These are phyloP conservation scores for Megastigmus dorsalis DNA, from an alignment of 2,888 invertebrate genomes.

Conservation along the genomic window DNA sequence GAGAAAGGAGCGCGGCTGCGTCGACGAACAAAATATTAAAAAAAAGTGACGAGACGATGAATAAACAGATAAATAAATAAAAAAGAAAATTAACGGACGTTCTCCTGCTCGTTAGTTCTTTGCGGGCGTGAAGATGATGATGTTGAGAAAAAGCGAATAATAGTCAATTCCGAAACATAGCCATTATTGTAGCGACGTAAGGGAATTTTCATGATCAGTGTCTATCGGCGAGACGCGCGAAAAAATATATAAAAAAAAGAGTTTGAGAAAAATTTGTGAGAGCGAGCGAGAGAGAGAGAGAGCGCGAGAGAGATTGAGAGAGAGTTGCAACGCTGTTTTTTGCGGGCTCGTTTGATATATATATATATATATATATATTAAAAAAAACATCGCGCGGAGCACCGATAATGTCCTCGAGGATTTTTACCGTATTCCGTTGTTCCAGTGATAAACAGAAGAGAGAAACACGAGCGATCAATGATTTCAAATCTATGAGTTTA, in stretches of 20 bases:
- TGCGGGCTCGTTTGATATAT: constrained; percentile 44
- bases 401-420: constrained; percentile 26
- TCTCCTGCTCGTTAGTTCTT: constrained; percentile 18
- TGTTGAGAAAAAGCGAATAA: constrained; percentile 8
- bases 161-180: constrained; percentile 54
- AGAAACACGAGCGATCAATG: no score
- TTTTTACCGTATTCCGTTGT: constrained; percentile 46
- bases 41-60: not conserved
- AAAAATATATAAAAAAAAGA: not conserved
- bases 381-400: constrained; percentile 27
- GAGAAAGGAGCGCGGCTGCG: not conserved
- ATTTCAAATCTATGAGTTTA: no score
- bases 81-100: constrained; percentile 27
- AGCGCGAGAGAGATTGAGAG: not conserved
- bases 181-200: constrained; percentile 45
- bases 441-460: not conserved
- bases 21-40: not conserved
- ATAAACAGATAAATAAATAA: constrained; percentile 9
- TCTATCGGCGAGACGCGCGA: constrained; percentile 31
- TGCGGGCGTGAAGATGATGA: not conserved
- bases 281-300: not conserved
- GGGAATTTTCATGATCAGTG: constrained; percentile 32
- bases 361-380: constrained; percentile 25
- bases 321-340: constrained; percentile 16
- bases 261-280: no score